Percentiles rank a stretch among this genome's conserved stretches.
phyloP scores from a whole-genome alignment of 2,113 vertebrate genomes.

The Microtus oregoni region DNA sequence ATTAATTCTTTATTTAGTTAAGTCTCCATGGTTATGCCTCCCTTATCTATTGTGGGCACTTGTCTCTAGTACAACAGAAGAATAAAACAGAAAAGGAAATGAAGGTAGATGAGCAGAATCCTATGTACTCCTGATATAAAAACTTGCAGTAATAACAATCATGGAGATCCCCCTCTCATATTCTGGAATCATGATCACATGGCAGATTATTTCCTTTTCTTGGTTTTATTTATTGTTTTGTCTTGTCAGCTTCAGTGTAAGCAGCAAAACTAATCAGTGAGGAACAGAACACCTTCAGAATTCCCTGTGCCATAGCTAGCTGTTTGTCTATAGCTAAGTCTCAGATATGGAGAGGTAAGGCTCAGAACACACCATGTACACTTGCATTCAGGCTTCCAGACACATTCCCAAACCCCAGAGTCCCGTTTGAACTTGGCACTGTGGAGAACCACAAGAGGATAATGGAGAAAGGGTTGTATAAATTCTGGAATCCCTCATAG shows the following conservation, averaged over 20 bases:
- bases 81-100: background rate
- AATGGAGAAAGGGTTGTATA: background rate
- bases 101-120: conserved; percentile 4
- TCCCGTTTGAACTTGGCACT: background rate
- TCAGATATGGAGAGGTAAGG: no score
- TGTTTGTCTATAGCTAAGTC: background rate
- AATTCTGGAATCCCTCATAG: conserved; percentile 20
- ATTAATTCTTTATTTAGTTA: conserved; percentile 78
- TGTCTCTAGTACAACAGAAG: conserved; percentile 76
- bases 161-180: background rate
- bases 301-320: background rate
- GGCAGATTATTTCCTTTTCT: background rate
- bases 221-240: background rate
- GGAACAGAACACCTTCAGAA: background rate
- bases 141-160: conserved; percentile 71
- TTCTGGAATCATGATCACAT: background rate
- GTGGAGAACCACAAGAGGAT: background rate
- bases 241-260: no score
- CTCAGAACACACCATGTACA: no score
- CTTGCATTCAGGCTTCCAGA: no score
- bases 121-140: conserved; percentile 59
- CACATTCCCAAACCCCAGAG: background rate
- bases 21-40: conserved; percentile 72
- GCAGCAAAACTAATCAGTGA: no score
- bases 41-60: conserved; percentile 75